Evolutionary conservation across 2,888 invertebrate genomes (phyloP).

Genomic region (Tineola bisselliella): DNA sequence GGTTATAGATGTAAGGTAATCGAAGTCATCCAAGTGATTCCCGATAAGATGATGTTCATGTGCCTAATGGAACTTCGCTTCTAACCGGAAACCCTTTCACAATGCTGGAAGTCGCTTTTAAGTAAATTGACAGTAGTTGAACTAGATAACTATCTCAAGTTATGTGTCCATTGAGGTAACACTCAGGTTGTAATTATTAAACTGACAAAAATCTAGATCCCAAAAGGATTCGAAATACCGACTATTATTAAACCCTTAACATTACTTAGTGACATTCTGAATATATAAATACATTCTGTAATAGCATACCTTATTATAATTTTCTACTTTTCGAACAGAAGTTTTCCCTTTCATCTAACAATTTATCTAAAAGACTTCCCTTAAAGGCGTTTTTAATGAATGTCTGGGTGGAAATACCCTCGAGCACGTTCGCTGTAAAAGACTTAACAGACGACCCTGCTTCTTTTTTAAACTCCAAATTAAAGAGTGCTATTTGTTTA

Average conservation of each 20-base stretch:
- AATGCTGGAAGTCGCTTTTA: background rate
- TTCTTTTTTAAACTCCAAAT: conserved; percentile 13
- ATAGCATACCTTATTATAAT: conserved; percentile 5
- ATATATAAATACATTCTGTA: background rate
- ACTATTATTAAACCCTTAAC: background rate
- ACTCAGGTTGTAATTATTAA: background rate
- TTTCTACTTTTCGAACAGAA: conserved; percentile 1
- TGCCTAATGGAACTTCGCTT: conserved; percentile 2
- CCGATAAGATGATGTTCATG: background rate
- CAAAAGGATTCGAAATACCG: too few relatives aligned
- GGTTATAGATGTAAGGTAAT: background rate
- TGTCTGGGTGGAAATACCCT: background rate
- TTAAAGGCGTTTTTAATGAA: conserved; percentile 14
- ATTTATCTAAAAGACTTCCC: conserved; percentile 9
- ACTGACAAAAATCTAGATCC: background rate
- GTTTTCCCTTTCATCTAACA: conserved; percentile 11
- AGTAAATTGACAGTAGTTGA: background rate
- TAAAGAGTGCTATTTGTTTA: conserved; percentile 16
- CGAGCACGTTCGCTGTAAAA: background rate
- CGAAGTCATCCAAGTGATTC: background rate
- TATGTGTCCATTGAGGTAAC: too few relatives aligned
- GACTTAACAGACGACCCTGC: conserved; percentile 9
- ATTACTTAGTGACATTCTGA: background rate
- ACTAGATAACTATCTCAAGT: background rate
- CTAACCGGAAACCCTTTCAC: background rate